A percentile compares a stretch with the other conserved stretches of the same genome.
Conservation (phyloP, 30 jellyfish, hydroid and myxozoan genomes). For the Mastigias papua region DNA sequence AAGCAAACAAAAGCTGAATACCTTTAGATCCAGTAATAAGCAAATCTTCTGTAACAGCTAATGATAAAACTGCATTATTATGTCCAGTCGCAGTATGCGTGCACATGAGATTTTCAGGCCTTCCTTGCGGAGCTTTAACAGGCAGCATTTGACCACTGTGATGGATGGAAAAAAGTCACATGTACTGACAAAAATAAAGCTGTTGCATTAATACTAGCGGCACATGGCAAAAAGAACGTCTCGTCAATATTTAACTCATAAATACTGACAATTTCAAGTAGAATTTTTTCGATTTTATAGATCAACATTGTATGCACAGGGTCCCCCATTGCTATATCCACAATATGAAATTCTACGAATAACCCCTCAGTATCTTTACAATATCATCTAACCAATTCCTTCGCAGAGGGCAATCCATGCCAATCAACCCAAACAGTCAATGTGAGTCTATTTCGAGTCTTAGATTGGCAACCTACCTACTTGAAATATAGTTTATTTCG, state of each 20-base stretch:
- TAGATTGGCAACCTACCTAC: background rate
- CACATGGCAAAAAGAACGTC: too few relatives aligned
- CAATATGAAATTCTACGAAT: too few relatives aligned
- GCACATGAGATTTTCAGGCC: constrained; percentile 89
- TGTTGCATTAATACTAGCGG: background rate
- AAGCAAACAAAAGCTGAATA: too few relatives aligned
- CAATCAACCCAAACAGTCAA: too few relatives aligned
- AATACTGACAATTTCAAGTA: too few relatives aligned
- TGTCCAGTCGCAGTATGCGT: constrained; percentile 97
- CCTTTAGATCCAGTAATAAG: constrained; percentile 97
- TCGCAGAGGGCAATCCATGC: too few relatives aligned
- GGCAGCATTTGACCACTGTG: constrained; percentile 97
- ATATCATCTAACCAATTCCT: too few relatives aligned
- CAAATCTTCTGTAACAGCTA: constrained; percentile 83
- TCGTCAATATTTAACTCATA: too few relatives aligned
- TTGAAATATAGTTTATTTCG: background rate
- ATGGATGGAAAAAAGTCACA: background rate
- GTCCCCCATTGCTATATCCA: too few relatives aligned
- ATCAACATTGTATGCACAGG: too few relatives aligned
- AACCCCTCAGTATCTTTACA: too few relatives aligned
- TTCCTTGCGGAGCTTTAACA: constrained; percentile 88
- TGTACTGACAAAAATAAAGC: background rate
- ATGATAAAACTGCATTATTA: constrained; percentile 87
- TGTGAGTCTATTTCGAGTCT: background rate
- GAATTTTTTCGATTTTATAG: too few relatives aligned